phyloP scores from a whole-genome alignment of 2,113 vertebrate species.

The Istiophorus platypterus region DNA sequence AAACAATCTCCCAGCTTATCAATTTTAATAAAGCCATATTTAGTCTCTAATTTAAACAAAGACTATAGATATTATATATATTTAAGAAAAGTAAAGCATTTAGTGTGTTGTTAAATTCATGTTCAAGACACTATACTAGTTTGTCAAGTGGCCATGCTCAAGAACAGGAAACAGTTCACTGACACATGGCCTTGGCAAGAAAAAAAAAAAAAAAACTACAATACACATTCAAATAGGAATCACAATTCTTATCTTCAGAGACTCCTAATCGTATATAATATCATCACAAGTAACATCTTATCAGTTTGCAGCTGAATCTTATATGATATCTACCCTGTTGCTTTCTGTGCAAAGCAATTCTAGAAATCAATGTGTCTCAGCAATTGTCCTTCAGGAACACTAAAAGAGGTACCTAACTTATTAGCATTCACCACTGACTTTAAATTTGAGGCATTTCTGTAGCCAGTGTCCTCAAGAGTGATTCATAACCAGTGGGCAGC shows the following conservation, averaged over 20 bases:
- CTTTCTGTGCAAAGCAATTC: not conserved
- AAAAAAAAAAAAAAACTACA: not conserved
- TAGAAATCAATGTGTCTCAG: not conserved
- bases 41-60: not conserved
- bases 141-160: not conserved
- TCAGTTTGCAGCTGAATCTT: not conserved
- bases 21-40: not conserved
- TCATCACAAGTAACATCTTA: not conserved
- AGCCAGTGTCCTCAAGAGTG: slow-evolving; percentile 16
- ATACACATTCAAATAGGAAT: not conserved
- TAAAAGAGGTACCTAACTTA: slow-evolving; percentile 21
- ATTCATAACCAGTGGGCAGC: slow-evolving; percentile 25
- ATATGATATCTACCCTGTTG: not conserved
- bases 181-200: slow-evolving; percentile 8
- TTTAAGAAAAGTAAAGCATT: not conserved
- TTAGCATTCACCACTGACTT: slow-evolving; percentile 39
- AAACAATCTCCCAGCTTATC: not conserved
- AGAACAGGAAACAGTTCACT: slow-evolving; percentile 20
- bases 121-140: not conserved
- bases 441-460: slow-evolving; percentile 33
- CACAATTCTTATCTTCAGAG: not conserved
- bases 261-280: not conserved
- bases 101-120: not conserved
- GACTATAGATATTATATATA: not conserved
- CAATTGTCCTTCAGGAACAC: slow-evolving; percentile 44